Percentiles rank a stretch among this genome's conserved stretches.
Conservation (phyloP, 2,888 invertebrate genomes). For the Galerucella calmariensis region DNA sequence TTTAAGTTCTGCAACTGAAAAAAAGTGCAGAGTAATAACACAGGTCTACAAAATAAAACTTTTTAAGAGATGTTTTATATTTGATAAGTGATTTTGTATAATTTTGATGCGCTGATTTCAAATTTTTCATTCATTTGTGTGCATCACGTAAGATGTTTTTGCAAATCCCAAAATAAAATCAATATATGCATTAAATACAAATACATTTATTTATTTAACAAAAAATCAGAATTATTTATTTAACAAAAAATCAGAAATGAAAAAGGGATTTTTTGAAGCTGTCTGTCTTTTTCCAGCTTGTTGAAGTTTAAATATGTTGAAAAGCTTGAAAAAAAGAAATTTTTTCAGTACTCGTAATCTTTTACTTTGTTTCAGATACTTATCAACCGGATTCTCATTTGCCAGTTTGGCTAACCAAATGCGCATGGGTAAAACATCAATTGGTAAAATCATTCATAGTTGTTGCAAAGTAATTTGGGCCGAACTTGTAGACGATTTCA, state of each 20-base stretch:
- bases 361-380: slow-evolving; percentile 14
- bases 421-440: slow-evolving; percentile 8
- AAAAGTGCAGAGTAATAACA: slow-evolving; percentile 10
- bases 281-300: no score
- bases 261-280: no score
- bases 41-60: slow-evolving; percentile 5
- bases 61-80: slow-evolving; percentile 3
- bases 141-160: slow-evolving; percentile 3
- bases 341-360: no score
- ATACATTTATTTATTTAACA: slow-evolving; percentile 13
- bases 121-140: slow-evolving; percentile 3
- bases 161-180: slow-evolving; percentile 10
- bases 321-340: no score
- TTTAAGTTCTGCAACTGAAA: slow-evolving; percentile 10
- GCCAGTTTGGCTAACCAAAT: slow-evolving; percentile 13
- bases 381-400: slow-evolving; percentile 16
- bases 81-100: slow-evolving; percentile 1
- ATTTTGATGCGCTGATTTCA: slow-evolving; percentile 1
- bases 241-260: not conserved
- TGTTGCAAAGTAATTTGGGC: not conserved
- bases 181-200: slow-evolving; percentile 15
- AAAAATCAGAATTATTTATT: slow-evolving; percentile 6
- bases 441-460: slow-evolving; percentile 17
- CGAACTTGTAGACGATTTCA: slow-evolving; percentile 9
- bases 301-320: no score